These are phyloP conservation scores for Calephelis virginiensis DNA, from an alignment of 1,140 invertebrate genomes.

Conservation along the genomic window DNA sequence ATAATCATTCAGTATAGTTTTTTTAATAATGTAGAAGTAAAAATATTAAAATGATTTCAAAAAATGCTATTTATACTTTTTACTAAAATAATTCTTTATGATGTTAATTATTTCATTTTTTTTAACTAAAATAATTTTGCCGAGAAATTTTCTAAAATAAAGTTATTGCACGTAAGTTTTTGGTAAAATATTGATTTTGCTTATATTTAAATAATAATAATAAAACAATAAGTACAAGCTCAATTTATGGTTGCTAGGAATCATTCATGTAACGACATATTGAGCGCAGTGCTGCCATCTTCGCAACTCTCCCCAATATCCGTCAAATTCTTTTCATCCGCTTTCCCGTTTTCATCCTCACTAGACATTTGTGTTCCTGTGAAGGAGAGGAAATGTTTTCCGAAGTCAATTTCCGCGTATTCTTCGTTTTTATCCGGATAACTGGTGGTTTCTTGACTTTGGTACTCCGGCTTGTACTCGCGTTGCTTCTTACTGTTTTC, in stretches of 20 bases:
- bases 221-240: background rate
- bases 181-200: background rate
- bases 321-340: slow-evolving; percentile 27
- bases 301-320: slow-evolving; percentile 2
- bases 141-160: background rate
- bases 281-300: slow-evolving; percentile 40
- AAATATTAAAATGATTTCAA: too few species aligned
- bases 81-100: too few species aligned
- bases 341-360: slow-evolving; percentile 49
- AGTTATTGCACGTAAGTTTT: background rate
- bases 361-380: slow-evolving; percentile 45
- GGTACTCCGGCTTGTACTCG: slow-evolving; percentile 36
- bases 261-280: slow-evolving; percentile 64
- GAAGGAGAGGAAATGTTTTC: slow-evolving; percentile 57
- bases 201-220: background rate
- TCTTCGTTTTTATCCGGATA: slow-evolving; percentile 28
- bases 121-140: too few species aligned
- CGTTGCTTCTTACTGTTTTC: slow-evolving; percentile 76
- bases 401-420: slow-evolving; percentile 42
- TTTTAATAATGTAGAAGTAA: too few species aligned
- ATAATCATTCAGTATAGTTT: too few species aligned
- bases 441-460: background rate
- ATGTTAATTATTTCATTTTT: too few species aligned
- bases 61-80: too few species aligned
- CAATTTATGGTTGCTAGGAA: slow-evolving; percentile 18